phyloP scores from a whole-genome alignment of 64 coral and sea anemone species.

The Porites lutea region DNA sequence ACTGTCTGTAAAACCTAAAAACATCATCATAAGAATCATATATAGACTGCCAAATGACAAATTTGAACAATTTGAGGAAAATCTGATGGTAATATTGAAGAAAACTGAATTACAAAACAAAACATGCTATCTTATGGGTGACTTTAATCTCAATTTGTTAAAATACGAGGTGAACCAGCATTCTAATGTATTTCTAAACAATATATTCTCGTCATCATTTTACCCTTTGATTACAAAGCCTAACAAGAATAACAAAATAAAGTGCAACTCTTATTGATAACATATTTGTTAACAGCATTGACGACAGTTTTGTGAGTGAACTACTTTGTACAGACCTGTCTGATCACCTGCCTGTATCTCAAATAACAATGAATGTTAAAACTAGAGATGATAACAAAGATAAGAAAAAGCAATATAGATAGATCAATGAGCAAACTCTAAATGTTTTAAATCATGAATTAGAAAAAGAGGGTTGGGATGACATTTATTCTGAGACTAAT shows the following conservation, averaged over 20 bases:
- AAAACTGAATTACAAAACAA: neutral
- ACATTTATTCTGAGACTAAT: neutral
- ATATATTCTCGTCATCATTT: conserved; percentile 8
- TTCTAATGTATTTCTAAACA: neutral
- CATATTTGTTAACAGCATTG: conserved; percentile 24
- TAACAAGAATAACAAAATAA: conserved; percentile 20
- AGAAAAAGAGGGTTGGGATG: neutral
- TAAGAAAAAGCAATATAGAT: neutral
- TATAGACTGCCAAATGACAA: neutral
- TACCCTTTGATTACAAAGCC: conserved; percentile 12
- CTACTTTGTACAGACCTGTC: conserved; percentile 7
- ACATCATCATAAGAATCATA: neutral
- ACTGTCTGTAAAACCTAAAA: conserved; percentile 28
- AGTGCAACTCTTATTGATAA: conserved; percentile 12
- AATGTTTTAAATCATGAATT: neutral
- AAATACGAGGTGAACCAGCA: neutral
- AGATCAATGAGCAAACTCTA: neutral
- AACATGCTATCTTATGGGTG: neutral
- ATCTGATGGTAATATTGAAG: neutral
- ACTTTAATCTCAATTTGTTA: conserved; percentile 18
- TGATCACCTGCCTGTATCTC: conserved; percentile 28
- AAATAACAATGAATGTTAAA: neutral
- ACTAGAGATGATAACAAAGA: neutral
- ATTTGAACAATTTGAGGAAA: neutral
- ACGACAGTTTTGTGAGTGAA: neutral